Conservation (phyloP, 2,113 vertebrate species). For the western clawed frog (Xenopus tropicalis) region DNA sequence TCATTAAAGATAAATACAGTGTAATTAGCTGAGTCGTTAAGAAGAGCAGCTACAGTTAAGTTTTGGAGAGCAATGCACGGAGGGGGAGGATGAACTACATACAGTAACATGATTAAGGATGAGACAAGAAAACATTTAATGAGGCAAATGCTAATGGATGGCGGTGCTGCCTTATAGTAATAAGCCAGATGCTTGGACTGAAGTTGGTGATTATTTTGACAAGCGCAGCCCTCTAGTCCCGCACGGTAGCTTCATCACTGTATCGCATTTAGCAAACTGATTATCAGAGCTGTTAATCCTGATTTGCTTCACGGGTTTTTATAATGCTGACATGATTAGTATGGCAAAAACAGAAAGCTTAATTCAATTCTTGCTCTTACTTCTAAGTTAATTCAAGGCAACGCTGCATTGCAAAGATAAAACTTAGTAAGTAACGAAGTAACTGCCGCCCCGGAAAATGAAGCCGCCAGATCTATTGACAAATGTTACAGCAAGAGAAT, state of each 20-base stretch:
- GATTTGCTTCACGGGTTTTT: constrained; percentile 12
- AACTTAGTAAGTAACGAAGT: too few species aligned
- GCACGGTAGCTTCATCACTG: constrained; percentile 2
- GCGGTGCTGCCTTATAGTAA: constrained; percentile 9
- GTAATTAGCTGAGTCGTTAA: background rate
- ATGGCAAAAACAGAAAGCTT: background rate
- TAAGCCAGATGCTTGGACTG: constrained; percentile 3
- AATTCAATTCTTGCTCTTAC: background rate
- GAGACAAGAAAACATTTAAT: constrained; percentile 13
- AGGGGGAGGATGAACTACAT: constrained; percentile 11
- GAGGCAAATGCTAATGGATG: constrained; percentile 19
- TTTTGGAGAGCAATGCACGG: background rate
- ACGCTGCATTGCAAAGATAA: too few species aligned
- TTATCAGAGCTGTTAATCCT: constrained; percentile 19
- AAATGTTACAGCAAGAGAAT: too few species aligned
- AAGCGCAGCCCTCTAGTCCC: background rate
- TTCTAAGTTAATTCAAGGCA: background rate
- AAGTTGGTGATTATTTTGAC: constrained; percentile 25
- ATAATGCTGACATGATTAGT: constrained; percentile 14
- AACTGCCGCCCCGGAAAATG: too few species aligned
- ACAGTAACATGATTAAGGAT: constrained; percentile 26
- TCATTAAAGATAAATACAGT: background rate
- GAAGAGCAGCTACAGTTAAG: constrained; percentile 4
- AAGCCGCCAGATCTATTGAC: too few species aligned
- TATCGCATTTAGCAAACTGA: constrained; percentile 22